Evolutionary conservation across 2,113 vertebrate species (phyloP).

Genomic region (Lophura nycthemera): DNA sequence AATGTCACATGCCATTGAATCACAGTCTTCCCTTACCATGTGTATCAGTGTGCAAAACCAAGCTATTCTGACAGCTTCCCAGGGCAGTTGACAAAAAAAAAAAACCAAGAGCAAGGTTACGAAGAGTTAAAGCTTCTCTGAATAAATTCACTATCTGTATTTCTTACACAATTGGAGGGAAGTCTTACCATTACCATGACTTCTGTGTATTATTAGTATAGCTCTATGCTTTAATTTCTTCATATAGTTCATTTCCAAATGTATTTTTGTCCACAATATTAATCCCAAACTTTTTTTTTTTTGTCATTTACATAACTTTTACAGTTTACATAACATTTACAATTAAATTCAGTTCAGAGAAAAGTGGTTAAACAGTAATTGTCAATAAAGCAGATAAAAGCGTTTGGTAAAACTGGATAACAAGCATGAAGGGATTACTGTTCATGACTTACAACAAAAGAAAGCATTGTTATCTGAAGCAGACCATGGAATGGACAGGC

Average conservation of each 20-base stretch:
- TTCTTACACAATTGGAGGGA: neutral
- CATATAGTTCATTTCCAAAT: neutral
- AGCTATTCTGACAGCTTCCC: neutral
- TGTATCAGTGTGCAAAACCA: neutral
- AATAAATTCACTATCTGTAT: neutral
- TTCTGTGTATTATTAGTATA: neutral
- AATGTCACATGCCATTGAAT: neutral
- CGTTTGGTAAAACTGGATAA: conserved; percentile 38
- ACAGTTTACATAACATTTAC: neutral
- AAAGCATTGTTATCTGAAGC: conserved; percentile 15
- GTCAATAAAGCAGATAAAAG: conserved; percentile 54
- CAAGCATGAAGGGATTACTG: conserved; percentile 51
- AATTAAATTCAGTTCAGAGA: neutral
- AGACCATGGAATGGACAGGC: neutral
- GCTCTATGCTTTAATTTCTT: neutral
- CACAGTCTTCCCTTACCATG: neutral
- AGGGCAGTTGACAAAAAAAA: too few species aligned
- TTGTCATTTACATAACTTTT: neutral
- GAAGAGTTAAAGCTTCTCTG: neutral
- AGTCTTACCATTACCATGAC: neutral
- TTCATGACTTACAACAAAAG: conserved; percentile 30
- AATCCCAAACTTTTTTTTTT: neutral
- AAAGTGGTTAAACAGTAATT: conserved; percentile 12
- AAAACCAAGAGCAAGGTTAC: neutral
- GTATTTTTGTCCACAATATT: neutral